These are phyloP conservation scores for Ophioninae sp. DNA, from an alignment of 2,888 invertebrate genomes.

Conservation along the genomic window DNA sequence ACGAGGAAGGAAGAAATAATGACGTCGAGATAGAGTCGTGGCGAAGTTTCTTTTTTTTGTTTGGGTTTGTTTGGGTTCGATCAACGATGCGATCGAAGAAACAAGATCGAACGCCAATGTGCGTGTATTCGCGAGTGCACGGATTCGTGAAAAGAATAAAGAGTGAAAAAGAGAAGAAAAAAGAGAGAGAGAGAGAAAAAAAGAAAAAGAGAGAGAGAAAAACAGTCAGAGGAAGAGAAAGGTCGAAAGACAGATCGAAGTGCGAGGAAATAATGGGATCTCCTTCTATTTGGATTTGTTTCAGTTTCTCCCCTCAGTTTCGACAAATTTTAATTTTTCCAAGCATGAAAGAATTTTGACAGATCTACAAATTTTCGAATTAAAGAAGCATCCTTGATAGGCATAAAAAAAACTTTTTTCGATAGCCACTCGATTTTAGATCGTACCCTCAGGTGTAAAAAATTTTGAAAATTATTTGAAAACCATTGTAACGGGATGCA, in stretches of 20 bases:
- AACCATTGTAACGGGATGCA: too few relatives aligned
- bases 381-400: too few relatives aligned
- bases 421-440: too few relatives aligned
- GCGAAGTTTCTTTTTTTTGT: not conserved
- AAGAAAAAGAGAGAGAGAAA: not conserved
- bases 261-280: conserved; percentile 68
- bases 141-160: conserved; percentile 53
- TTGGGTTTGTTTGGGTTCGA: not conserved
- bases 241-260: conserved; percentile 60
- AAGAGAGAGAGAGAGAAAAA: conserved; percentile 51
- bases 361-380: too few relatives aligned
- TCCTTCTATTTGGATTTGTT: not conserved
- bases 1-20: too few relatives aligned
- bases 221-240: conserved; percentile 13
- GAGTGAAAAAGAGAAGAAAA: conserved; percentile 56
- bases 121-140: not conserved
- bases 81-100: conserved; percentile 42
- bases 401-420: too few relatives aligned
- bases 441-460: too few relatives aligned
- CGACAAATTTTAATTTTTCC: conserved; percentile 1
- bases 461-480: too few relatives aligned
- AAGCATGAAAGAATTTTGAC: not conserved
- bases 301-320: conserved; percentile 3
- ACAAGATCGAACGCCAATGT: conserved; percentile 46
- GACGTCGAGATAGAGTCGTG: not conserved